Conservation (phyloP, 2,113 vertebrate species). For the Takifugu bimaculatus region DNA sequence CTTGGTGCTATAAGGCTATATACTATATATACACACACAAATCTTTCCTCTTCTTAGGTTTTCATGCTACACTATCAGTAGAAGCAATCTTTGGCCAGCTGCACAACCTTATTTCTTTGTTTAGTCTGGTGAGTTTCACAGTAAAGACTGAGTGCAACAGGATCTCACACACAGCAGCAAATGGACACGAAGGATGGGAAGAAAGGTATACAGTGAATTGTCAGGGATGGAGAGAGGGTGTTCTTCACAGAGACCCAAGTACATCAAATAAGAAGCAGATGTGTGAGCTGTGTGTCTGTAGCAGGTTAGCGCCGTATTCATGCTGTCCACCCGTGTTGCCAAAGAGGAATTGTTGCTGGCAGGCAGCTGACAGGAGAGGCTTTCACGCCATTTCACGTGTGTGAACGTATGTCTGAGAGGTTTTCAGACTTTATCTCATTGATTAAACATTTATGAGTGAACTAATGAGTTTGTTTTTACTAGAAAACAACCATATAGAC, state of each 20-base stretch:
- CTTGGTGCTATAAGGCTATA: neutral
- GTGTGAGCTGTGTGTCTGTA: slow-evolving; percentile 68
- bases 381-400: slow-evolving; percentile 43
- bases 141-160: slow-evolving; percentile 15
- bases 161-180: slow-evolving; percentile 31
- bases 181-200: slow-evolving; percentile 32
- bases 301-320: slow-evolving; percentile 70
- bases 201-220: slow-evolving; percentile 53
- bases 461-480: slow-evolving; percentile 39
- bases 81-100: slow-evolving; percentile 21
- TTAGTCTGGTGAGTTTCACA: slow-evolving; percentile 40
- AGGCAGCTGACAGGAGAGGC: slow-evolving; percentile 53
- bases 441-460: slow-evolving; percentile 32
- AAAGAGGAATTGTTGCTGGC: slow-evolving; percentile 65
- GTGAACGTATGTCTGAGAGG: slow-evolving; percentile 3
- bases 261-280: slow-evolving; percentile 79
- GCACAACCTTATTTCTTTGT: slow-evolving; percentile 27
- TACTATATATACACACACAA: no score
- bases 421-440: slow-evolving; percentile 18
- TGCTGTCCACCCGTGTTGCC: slow-evolving; percentile 52
- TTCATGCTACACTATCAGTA: slow-evolving; percentile 8
- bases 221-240: slow-evolving; percentile 37
- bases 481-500: slow-evolving; percentile 31
- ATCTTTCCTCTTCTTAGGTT: neutral
- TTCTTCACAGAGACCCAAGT: slow-evolving; percentile 70